phyloP scores from a whole-genome alignment of 2,888 invertebrate genomes.

The Vesta saturnalis region DNA sequence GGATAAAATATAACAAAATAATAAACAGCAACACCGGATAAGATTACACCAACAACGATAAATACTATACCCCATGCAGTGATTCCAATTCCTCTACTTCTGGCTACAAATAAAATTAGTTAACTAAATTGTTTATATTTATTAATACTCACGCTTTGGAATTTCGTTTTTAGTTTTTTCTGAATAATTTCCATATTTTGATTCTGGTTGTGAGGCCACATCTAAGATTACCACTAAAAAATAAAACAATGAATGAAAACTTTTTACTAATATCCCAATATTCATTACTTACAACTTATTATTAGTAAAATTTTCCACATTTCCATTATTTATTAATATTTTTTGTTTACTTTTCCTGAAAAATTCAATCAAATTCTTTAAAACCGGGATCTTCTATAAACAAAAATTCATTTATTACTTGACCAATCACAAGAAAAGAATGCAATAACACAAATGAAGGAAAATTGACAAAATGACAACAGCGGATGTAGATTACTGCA shows the following conservation, averaged over 20 bases:
- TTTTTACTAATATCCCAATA: background rate
- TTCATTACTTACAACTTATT: background rate
- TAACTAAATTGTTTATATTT: background rate
- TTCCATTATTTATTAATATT: background rate
- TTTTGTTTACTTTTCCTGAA: no score
- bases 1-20: slow-evolving; percentile 75
- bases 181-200: slow-evolving; percentile 7
- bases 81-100: slow-evolving; percentile 62
- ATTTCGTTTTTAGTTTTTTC: background rate
- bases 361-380: no score
- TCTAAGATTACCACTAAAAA: background rate
- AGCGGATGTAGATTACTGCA: no score
- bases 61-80: slow-evolving; percentile 74
- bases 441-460: no score
- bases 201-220: background rate
- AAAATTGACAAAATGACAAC: no score
- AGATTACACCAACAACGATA: slow-evolving; percentile 65
- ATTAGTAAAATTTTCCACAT: background rate
- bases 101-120: background rate
- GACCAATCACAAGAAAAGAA: no score
- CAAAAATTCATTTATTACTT: no score
- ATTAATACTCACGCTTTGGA: background rate
- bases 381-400: no score
- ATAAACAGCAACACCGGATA: slow-evolving; percentile 67
- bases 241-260: background rate